These are phyloP conservation scores for Zhuqinia jingwanae DNA, from an alignment of 2,888 invertebrate species.

Conservation along the genomic window DNA sequence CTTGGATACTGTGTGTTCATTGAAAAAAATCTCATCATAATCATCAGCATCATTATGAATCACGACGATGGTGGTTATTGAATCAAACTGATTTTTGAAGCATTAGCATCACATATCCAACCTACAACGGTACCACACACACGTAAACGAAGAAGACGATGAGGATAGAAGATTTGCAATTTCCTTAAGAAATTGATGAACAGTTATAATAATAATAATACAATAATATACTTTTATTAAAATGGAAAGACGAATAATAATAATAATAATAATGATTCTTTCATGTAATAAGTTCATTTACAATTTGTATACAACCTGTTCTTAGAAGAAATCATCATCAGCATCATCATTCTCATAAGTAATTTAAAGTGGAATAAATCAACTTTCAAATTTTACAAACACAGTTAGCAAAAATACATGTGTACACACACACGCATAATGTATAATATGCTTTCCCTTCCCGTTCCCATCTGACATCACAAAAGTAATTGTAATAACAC, in stretches of 20 bases:
- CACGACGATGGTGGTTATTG: not conserved
- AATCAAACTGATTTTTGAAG: slow-evolving; percentile 35
- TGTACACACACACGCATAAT: too few relatives aligned
- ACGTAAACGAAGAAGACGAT: not conserved
- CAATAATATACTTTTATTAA: slow-evolving; percentile 25
- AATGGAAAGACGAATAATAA: not conserved
- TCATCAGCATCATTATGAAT: not conserved
- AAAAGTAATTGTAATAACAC: too few relatives aligned
- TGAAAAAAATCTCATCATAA: not conserved
- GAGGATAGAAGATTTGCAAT: slow-evolving; percentile 61
- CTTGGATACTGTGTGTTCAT: not conserved
- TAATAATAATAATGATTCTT: not conserved
- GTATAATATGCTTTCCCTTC: slow-evolving; percentile 38
- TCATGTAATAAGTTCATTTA: slow-evolving; percentile 46
- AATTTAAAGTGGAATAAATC: not conserved
- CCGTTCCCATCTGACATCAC: slow-evolving; percentile 8
- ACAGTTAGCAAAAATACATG: too few relatives aligned
- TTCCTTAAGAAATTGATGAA: slow-evolving; percentile 70
- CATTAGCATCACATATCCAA: not conserved
- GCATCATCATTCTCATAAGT: too few relatives aligned
- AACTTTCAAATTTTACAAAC: slow-evolving; percentile 6
- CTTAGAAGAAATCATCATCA: not conserved
- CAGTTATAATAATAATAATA: slow-evolving; percentile 45
- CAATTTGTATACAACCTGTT: not conserved
- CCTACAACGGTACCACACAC: not conserved